Evolutionary conservation across 30 jellyfish, hydroid and myxozoan genomes (phyloP).

Genomic region (Hydra vulgaris): DNA sequence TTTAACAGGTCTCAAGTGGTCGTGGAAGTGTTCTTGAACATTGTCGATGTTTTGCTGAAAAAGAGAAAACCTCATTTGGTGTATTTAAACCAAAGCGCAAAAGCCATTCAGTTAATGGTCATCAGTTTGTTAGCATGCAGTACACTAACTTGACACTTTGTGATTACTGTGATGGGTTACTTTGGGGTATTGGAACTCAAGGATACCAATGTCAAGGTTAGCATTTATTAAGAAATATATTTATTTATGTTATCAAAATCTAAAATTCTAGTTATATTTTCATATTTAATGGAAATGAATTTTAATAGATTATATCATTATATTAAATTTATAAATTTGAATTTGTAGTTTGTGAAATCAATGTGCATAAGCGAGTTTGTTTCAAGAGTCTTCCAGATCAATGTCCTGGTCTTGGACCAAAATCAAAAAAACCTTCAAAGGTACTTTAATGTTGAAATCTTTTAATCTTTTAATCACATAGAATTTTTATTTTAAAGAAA

Average conservation of each 20-base stretch:
- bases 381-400: slow-evolving; percentile 60
- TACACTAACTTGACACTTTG: slow-evolving; percentile 80
- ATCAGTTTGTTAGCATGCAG: slow-evolving; percentile 77
- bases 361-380: slow-evolving; percentile 85
- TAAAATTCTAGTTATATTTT: not conserved
- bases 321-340: no score
- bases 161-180: slow-evolving; percentile 57
- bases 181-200: slow-evolving; percentile 97
- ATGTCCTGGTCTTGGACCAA: slow-evolving; percentile 59
- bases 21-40: slow-evolving; percentile 38
- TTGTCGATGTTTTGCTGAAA: slow-evolving; percentile 89
- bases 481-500: no score
- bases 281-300: no score
- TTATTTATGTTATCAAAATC: not conserved
- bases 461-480: not conserved
- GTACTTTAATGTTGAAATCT: not conserved
- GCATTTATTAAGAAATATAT: no score
- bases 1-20: slow-evolving; percentile 12
- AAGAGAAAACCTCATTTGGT: slow-evolving; percentile 62
- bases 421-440: slow-evolving; percentile 38
- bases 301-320: no score
- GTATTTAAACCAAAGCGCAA: slow-evolving; percentile 10
- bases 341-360: slow-evolving; percentile 73
- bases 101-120: slow-evolving; percentile 44
- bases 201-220: slow-evolving; percentile 92